Conservation (phyloP, 2,888 invertebrate species). For the Carcina quercana region DNA sequence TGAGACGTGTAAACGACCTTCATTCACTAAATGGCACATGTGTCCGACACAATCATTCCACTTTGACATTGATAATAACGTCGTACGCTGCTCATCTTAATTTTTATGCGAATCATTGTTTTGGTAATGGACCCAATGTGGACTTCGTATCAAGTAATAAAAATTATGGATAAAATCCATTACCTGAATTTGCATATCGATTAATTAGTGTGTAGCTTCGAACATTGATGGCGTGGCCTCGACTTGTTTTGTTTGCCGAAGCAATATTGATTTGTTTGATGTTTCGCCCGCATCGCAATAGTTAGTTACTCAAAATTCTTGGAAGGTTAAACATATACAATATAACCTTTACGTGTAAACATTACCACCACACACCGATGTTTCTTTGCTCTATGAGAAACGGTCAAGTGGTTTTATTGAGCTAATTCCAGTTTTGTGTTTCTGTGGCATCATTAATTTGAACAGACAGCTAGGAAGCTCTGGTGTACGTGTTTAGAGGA, state of each 20-base stretch:
- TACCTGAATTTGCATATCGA: slow-evolving; percentile 1
- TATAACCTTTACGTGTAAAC: too few species aligned
- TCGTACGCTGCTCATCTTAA: slow-evolving; percentile 3
- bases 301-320: too few species aligned
- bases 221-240: slow-evolving; percentile 18
- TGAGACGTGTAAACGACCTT: slow-evolving; percentile 39
- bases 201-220: slow-evolving; percentile 12
- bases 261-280: too few species aligned
- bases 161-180: slow-evolving; percentile 2
- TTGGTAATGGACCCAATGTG: slow-evolving; percentile 1
- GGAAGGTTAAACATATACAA: too few species aligned
- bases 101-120: slow-evolving; percentile 2
- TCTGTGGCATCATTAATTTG: slow-evolving; percentile 23
- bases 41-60: slow-evolving; percentile 28
- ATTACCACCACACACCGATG: too few species aligned
- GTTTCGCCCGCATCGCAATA: too few species aligned
- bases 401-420: slow-evolving; percentile 10
- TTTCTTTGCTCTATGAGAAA: too few species aligned
- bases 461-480: slow-evolving; percentile 23
- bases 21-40: slow-evolving; percentile 39
- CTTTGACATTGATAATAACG: slow-evolving; percentile 22
- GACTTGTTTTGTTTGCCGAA: too few species aligned
- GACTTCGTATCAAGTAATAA: not conserved
- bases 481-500: slow-evolving; percentile 18
- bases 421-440: slow-evolving; percentile 10